These are phyloP conservation scores for Harpagus bidentatus DNA, from an alignment of 2,113 vertebrate genomes.

Conservation along the genomic window DNA sequence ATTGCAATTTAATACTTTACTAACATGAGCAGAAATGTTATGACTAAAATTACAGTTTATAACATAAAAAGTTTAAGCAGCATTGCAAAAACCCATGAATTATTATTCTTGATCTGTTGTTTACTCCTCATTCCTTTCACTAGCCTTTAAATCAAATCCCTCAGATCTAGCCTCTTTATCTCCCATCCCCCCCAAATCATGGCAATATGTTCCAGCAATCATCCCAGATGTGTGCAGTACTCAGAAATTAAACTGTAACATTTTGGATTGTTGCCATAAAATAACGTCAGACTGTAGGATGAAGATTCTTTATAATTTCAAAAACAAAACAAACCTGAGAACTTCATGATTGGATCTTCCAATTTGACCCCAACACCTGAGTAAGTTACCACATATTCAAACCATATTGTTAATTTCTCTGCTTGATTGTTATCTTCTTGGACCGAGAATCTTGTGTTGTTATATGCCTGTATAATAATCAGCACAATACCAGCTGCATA, in stretches of 20 bases:
- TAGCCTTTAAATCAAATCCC: neutral
- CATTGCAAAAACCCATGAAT: neutral
- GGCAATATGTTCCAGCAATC: neutral
- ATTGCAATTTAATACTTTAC: neutral
- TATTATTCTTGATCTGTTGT: neutral
- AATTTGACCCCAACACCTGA: neutral
- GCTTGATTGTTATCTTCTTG: neutral
- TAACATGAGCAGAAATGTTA: constrained; percentile 32
- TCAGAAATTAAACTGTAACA: neutral
- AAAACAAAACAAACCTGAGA: neutral
- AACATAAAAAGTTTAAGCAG: neutral
- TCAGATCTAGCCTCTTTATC: neutral
- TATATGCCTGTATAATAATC: neutral
- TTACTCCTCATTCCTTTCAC: neutral
- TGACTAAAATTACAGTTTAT: neutral
- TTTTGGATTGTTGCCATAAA: neutral
- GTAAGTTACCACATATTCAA: neutral
- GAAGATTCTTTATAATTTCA: neutral
- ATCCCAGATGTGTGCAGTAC: neutral
- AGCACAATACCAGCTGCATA: neutral
- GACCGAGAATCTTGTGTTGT: neutral
- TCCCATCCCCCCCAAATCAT: neutral
- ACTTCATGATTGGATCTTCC: neutral
- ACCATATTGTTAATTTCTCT: neutral
- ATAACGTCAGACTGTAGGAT: neutral